phyloP scores from a whole-genome alignment of 2,113 vertebrate genomes.

The Laterallus jamaicensis region DNA sequence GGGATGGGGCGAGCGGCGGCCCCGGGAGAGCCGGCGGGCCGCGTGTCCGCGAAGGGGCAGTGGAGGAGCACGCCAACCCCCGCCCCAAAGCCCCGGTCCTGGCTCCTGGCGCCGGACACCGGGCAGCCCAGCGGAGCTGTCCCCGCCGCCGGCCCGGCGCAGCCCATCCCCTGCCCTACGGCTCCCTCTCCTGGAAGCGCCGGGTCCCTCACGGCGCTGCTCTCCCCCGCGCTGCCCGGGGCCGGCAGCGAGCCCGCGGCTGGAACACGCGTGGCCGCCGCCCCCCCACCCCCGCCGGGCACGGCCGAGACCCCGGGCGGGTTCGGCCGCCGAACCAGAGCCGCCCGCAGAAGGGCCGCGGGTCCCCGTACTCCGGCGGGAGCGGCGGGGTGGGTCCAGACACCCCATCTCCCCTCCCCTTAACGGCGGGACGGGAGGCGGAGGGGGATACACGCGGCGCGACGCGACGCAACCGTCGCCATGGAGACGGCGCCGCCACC shows the following conservation, averaged over 20 bases:
- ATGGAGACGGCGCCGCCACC: background rate
- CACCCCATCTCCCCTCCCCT: background rate
- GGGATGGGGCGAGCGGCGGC: background rate
- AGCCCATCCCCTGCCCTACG: background rate
- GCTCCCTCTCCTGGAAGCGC: background rate
- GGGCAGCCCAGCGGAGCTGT: background rate
- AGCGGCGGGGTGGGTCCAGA: no score
- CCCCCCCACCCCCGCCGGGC: background rate
- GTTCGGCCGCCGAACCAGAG: background rate
- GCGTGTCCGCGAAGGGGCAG: no score
- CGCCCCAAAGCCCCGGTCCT: background rate
- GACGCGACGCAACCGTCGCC: background rate
- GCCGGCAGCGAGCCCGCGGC: background rate
- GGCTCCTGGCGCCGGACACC: background rate
- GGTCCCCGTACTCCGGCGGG: background rate
- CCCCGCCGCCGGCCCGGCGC: background rate
- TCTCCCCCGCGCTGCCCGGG: background rate
- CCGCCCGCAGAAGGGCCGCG: background rate
- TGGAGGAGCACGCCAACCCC: background rate
- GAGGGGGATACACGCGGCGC: no score
- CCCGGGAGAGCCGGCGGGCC: no score
- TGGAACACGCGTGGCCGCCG: background rate
- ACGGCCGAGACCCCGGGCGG: no score
- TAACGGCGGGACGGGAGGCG: background rate
- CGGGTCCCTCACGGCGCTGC: background rate